Conservation (phyloP, 2,113 vertebrate species). For the Rynchops niger region DNA sequence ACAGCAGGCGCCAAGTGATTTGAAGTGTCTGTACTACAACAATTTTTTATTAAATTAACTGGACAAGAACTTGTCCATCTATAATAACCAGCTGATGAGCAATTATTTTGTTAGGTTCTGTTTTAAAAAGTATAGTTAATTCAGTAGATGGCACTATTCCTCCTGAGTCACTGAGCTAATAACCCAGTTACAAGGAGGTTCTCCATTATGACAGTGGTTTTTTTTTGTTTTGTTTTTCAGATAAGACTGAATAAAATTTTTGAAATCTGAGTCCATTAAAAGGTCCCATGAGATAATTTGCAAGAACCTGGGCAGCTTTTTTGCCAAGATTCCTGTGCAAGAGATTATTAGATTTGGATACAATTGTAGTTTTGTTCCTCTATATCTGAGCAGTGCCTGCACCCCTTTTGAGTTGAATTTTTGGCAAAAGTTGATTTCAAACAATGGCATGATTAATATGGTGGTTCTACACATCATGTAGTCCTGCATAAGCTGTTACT, state of each 20-base stretch:
- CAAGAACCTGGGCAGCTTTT: not conserved
- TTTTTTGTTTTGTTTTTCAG: not conserved
- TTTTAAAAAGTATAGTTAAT: not conserved
- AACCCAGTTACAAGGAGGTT: not conserved
- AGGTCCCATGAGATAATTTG: not conserved
- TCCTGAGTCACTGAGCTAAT: not conserved
- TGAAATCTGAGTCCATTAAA: not conserved
- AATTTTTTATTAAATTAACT: not conserved
- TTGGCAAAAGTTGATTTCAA: not conserved
- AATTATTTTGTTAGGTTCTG: not conserved
- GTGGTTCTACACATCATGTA: not conserved
- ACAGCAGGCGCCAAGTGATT: not conserved
- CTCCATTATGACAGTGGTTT: not conserved
- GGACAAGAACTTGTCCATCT: not conserved
- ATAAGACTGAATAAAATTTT: not conserved
- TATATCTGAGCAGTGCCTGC: not conserved
- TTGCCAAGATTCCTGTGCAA: not conserved
- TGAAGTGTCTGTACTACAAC: not conserved
- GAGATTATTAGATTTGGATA: not conserved
- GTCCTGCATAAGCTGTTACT: not conserved
- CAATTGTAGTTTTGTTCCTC: not conserved
- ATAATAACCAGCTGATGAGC: not conserved
- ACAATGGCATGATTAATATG: not conserved
- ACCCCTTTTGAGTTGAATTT: not conserved
- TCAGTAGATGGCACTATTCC: constrained; percentile 63